Evolutionary conservation across 2,888 invertebrate species (phyloP).

Genomic region (Pseudococcus viburni): DNA sequence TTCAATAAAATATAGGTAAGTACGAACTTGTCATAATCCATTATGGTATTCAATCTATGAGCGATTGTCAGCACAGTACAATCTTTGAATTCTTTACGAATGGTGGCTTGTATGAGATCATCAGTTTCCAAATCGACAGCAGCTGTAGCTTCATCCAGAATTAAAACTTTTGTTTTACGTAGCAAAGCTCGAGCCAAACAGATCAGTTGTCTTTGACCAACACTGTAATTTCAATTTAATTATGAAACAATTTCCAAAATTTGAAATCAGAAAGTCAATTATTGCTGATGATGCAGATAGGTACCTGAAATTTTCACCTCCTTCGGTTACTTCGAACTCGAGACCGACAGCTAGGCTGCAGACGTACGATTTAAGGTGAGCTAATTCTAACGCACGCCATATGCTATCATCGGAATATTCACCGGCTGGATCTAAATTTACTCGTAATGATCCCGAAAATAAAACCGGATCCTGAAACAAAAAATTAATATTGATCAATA

Average conservation of each 20-base stretch:
- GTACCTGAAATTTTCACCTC: conserved; percentile 83
- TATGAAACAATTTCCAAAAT: not conserved
- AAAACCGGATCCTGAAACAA: conserved; percentile 87
- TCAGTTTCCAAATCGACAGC: conserved; percentile 80
- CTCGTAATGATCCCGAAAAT: conserved; percentile 90
- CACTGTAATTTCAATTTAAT: conserved; percentile 74
- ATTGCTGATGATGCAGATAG: too few species aligned
- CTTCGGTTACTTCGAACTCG: conserved; percentile 88
- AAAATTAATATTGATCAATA: too few species aligned
- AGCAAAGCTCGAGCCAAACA: conserved; percentile 88
- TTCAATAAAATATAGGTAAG: too few species aligned
- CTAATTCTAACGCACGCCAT: conserved; percentile 90
- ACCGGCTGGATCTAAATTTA: conserved; percentile 94
- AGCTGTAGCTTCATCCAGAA: conserved; percentile 91
- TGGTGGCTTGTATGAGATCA: conserved; percentile 81
- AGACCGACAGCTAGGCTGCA: conserved; percentile 83
- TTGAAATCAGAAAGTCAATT: too few species aligned
- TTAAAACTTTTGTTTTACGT: conserved; percentile 86
- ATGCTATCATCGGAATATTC: conserved; percentile 84
- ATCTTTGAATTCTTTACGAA: conserved; percentile 86
- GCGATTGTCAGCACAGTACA: conserved; percentile 87
- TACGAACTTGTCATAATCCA: conserved; percentile 82
- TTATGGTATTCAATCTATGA: conserved; percentile 76
- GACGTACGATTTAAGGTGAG: conserved; percentile 90
- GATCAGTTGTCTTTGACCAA: conserved; percentile 90